Evolutionary conservation across 1,140 invertebrate genomes (phyloP), one percentile per base, ranked within the genome.

Genomic region (Acyrthosiphon pisum): DNA sequence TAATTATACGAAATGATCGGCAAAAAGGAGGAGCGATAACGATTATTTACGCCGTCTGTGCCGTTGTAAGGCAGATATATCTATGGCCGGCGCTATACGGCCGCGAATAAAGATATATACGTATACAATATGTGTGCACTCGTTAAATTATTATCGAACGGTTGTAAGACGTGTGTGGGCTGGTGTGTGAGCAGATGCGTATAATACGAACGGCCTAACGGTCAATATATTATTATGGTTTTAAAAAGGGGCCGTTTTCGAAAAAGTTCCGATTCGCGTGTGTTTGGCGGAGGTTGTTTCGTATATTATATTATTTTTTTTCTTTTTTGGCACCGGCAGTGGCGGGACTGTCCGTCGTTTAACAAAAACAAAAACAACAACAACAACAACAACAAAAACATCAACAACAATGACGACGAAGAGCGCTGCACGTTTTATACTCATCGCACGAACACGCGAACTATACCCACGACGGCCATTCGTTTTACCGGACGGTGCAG

Each of bases 281-380:
- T n/a, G 60, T 76, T n/a, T 14, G n/a, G 7, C 6, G 7, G 26
- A 60, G 30, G 56, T 76, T 68, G 30, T 6, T 41, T 41, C 50
- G 50, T 53, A 53, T 53, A 53, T 23, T 53, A 23, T 56, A 26
- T 68, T 68, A 11, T n/a, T 53, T n/a, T 35, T 4, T 23, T 35
- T 23, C 8, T 7, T 41, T 81, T 83, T 84, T 84, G 83, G 83
- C 83, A 84, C 83, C 18, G 41, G 23, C 11, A 6, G 26, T n/a
- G 30, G n/a, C 22, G 23, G 22, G 22, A n/a, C 14, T 76, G 60
- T 76, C 60, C 60, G 30, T 20, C 60, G 30, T 20, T 76, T n/a
- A 76, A 76, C 60, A n/a, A 76, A 68, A 68, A n/a, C 60, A 68
- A 68, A n/a, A 76, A 68, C 30, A 68, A n/a, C 60, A n/a, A n/a